Percentiles rank a stretch among this genome's conserved stretches.
Conservation (phyloP, 2,888 invertebrate species). For the Metallyticus violacea region DNA sequence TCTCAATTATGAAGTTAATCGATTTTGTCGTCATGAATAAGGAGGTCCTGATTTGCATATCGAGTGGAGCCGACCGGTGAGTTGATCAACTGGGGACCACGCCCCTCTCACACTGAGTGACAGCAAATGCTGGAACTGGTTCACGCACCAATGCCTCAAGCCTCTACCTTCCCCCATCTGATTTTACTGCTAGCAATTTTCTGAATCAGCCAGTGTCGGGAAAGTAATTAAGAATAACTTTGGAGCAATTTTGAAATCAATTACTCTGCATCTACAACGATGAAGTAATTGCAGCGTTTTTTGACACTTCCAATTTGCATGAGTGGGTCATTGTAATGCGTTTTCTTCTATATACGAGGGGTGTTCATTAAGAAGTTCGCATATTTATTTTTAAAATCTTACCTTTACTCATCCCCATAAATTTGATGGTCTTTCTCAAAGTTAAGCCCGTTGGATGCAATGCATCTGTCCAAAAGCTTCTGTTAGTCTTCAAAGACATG, state of each 20-base stretch:
- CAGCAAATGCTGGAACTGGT: no score
- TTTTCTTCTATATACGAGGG: no score
- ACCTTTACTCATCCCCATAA: no score
- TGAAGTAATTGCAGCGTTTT: background rate
- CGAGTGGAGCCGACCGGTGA: background rate
- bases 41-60: background rate
- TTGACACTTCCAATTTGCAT: background rate
- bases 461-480: no score
- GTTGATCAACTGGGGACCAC: background rate
- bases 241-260: background rate
- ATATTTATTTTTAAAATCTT: no score
- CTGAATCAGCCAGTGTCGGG: background rate
- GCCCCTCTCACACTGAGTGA: background rate
- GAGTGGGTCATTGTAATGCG: no score
- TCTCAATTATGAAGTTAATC: background rate
- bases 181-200: background rate
- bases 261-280: background rate
- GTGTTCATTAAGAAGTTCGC: no score
- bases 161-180: background rate
- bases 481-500: no score
- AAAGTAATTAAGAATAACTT: background rate
- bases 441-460: no score
- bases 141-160: background rate
- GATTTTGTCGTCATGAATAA: background rate
- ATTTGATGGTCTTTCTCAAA: no score